Percentiles rank a stretch among this genome's conserved stretches.
Evolutionary conservation across 2,113 vertebrate genomes (phyloP).

Genomic region (Pteronura brasiliensis): DNA sequence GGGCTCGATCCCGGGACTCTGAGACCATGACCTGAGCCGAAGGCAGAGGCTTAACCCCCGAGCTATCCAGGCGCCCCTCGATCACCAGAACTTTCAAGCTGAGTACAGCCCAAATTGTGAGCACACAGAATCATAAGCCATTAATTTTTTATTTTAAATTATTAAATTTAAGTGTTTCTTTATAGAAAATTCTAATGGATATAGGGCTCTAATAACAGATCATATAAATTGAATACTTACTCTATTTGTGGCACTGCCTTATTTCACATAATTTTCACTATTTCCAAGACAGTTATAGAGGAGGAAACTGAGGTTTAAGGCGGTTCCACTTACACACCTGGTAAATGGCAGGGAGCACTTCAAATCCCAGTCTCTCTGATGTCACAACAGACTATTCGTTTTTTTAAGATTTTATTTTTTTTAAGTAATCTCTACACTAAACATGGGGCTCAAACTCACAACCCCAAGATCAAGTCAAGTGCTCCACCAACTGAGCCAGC

Average conservation of each 20-base stretch:
- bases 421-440: neutral
- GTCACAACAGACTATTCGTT: neutral
- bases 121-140: neutral
- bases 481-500: neutral
- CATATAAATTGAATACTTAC: neutral
- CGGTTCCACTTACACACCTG: neutral
- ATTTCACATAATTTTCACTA: neutral
- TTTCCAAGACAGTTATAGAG: neutral
- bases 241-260: neutral
- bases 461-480: neutral
- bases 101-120: neutral
- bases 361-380: neutral
- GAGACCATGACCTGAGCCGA: too few relatives aligned
- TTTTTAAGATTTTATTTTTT: neutral
- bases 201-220: neutral
- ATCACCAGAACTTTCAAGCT: neutral
- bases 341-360: neutral
- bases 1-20: too few relatives aligned
- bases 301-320: neutral
- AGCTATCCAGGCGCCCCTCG: too few relatives aligned
- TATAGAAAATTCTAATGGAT: neutral
- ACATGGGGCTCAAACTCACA: neutral
- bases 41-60: too few relatives aligned
- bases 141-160: neutral
- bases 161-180: neutral